Conservation (phyloP, 1,140 invertebrate genomes). For the Pseudomyrmex dendroicus region DNA sequence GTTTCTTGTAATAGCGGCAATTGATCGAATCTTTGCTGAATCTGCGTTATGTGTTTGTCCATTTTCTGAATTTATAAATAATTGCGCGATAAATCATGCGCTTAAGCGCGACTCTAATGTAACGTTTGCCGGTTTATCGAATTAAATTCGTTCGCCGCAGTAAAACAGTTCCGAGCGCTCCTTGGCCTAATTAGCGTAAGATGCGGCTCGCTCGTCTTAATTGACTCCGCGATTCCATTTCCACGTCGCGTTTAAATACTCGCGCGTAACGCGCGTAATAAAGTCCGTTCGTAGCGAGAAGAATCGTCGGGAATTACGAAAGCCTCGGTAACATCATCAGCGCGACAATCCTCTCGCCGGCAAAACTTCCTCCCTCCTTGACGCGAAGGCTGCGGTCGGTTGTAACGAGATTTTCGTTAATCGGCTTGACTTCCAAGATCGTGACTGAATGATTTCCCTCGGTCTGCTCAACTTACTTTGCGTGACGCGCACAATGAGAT, state of each 20-base stretch:
- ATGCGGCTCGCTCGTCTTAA: conserved; percentile 11
- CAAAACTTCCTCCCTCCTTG: neutral
- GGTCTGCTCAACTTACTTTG: conserved; percentile 18
- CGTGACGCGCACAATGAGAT: conserved; percentile 31
- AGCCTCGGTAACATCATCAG: no score
- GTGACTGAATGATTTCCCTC: conserved; percentile 39
- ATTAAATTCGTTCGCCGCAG: neutral
- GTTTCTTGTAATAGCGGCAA: no score
- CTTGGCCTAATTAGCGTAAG: conserved; percentile 7
- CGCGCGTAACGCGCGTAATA: neutral
- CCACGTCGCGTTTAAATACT: neutral
- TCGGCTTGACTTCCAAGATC: conserved; percentile 69
- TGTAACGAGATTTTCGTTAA: conserved; percentile 75
- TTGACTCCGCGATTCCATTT: conserved; percentile 28
- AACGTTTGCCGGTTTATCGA: neutral
- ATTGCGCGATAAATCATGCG: neutral
- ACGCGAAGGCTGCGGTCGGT: conserved; percentile 25
- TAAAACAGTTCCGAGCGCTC: neutral
- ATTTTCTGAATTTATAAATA: no score
- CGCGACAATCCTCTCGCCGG: no score
- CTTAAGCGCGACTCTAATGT: neutral
- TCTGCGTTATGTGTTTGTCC: neutral
- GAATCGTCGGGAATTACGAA: conserved; percentile 15
- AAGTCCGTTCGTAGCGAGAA: neutral
- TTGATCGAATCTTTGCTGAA: no score